Evolutionary conservation across 2,113 vertebrate genomes (phyloP).

Genomic region (Mustela lutreola): DNA sequence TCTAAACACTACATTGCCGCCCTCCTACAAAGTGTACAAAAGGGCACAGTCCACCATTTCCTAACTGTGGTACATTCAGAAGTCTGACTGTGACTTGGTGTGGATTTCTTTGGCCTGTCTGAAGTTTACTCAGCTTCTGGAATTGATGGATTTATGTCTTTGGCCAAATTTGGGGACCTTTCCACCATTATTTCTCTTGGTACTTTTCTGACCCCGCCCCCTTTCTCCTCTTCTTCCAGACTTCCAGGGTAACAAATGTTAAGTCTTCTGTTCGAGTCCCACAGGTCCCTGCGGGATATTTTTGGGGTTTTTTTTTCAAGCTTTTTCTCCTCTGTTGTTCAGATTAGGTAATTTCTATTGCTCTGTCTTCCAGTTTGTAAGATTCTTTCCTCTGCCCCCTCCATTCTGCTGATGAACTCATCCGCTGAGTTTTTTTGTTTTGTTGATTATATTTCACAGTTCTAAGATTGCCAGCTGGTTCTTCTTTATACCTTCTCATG

Average conservation of each 20-base stretch:
- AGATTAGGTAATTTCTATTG: background rate
- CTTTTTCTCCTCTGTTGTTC: background rate
- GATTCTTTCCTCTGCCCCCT: background rate
- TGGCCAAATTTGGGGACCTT: background rate
- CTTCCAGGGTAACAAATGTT: background rate
- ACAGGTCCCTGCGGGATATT: background rate
- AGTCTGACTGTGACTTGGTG: background rate
- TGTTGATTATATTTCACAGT: background rate
- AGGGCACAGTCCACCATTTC: too few species aligned
- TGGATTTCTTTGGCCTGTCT: background rate
- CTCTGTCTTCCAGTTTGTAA: background rate
- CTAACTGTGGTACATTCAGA: background rate
- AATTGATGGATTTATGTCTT: background rate
- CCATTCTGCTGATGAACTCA: background rate
- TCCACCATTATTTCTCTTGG: background rate
- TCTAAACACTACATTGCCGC: too few species aligned
- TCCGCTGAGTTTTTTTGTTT: background rate
- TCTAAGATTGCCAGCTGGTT: background rate
- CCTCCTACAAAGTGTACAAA: background rate
- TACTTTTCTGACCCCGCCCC: background rate
- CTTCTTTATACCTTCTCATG: background rate
- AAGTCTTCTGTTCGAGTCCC: background rate
- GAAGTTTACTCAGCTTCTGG: background rate
- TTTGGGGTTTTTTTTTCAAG: background rate
- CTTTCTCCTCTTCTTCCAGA: background rate